Evolutionary conservation across 2,888 invertebrate genomes (phyloP).

Genomic region (Drosophila stalkeri): DNA sequence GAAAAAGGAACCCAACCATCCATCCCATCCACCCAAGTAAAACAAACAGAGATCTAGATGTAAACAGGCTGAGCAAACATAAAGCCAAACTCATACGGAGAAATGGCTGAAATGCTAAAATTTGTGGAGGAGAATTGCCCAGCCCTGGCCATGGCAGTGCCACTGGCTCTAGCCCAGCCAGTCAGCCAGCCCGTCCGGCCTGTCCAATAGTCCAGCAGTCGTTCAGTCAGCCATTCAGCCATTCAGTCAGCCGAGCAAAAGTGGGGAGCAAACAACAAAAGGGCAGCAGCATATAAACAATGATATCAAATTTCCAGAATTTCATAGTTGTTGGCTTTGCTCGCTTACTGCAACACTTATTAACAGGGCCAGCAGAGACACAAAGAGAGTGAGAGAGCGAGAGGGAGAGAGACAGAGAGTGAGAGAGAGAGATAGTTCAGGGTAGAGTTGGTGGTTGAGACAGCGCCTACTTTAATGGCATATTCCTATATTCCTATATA

Average conservation of each 20-base stretch:
- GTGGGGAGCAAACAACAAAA: conserved; percentile 76
- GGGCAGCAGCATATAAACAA: conserved; percentile 76
- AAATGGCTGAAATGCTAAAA: conserved; percentile 57
- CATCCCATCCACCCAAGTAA: conserved; percentile 35
- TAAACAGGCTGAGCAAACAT: conserved; percentile 53
- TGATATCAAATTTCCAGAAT: conserved; percentile 75
- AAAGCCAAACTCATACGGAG: conserved; percentile 44
- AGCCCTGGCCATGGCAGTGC: conserved; percentile 11
- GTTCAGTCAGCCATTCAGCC: conserved; percentile 33
- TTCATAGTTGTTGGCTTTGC: conserved; percentile 69
- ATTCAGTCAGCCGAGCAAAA: conserved; percentile 55
- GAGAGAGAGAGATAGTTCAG: not conserved
- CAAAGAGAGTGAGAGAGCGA: conserved; percentile 11
- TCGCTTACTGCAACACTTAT: conserved; percentile 74
- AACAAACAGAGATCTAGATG: conserved; percentile 49
- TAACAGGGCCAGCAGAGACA: conserved; percentile 55
- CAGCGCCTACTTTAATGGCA: conserved; percentile 49
- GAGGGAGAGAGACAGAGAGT: not conserved
- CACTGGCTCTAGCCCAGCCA: conserved; percentile 12
- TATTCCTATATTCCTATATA: conserved; percentile 47
- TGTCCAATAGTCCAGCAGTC: conserved; percentile 1
- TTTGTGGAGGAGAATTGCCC: conserved; percentile 16
- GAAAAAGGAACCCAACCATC: conserved; percentile 17
- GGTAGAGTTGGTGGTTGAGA: conserved; percentile 5
- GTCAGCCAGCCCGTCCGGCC: not conserved